Evolutionary conservation across 2,888 invertebrate genomes (phyloP), one percentile per base, ranked within the genome.

Genomic region (Ennomos fuscantarius): DNA sequence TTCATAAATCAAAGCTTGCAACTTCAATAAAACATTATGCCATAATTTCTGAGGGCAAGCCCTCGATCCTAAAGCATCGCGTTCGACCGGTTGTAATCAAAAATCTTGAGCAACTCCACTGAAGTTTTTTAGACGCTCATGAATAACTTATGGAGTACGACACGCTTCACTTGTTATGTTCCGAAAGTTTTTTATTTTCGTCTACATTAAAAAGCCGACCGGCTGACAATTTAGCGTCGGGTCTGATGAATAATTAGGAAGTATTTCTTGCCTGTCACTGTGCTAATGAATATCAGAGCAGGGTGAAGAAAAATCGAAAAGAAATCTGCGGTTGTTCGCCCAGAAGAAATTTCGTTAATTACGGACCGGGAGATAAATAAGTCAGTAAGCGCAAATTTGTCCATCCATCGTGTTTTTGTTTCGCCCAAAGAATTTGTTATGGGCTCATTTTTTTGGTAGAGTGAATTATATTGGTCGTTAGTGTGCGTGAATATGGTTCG

Each of bases 211-310:
- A 85, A 81, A 73, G 62, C 70, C 79, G 76, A 73, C 70, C 69
- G 73, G 72, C 85, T 84, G 87, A 81, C 87, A 86, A 89, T 87
- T 87, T 86, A 81, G 82, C 85, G 82, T 81, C 84, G 82, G 78
- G 71, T 70, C 74, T 81, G 81, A 88, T 90, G 91, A 92, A 91
- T 91, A 91, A 92, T 92, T 92, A 89, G 79, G 63, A 68, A 79
- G 80, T 85, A 87, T 88, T 89, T 92, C 85, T 89, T 87, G 88
- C 86, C 82, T 84, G 90, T 90, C 91, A 90, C 85, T 83, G 75
- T 69, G 71, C 76, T 89, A 92, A 92, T 91, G 89, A 92, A 90
- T 90, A 89, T 87, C 83, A 84, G 80, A 87, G 80, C 76, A 79
- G 82, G 50, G 39, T 34, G 45, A 56, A 69, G 74, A 73, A 78